phyloP scores from a whole-genome alignment of 2,113 vertebrate species.

The Cygnus buccinator region DNA sequence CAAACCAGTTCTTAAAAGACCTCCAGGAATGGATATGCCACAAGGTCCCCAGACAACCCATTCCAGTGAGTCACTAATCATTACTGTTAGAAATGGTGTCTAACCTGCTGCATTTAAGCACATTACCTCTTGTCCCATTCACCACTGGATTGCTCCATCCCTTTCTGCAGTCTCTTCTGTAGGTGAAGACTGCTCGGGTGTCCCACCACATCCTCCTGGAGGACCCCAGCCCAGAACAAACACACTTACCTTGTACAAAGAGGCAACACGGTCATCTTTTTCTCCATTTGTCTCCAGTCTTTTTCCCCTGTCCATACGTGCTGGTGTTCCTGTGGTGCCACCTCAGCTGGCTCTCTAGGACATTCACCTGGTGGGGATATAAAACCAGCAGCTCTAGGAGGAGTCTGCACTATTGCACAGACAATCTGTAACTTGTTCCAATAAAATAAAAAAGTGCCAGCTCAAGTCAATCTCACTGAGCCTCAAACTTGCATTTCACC shows the following conservation, averaged over 20 bases:
- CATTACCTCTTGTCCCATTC: slow-evolving; percentile 28
- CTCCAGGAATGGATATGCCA: slow-evolving; percentile 51
- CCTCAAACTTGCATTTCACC: neutral
- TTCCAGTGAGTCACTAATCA: slow-evolving; percentile 59
- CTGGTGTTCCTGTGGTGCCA: slow-evolving; percentile 26
- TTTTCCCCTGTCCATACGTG: neutral
- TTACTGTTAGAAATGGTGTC: neutral
- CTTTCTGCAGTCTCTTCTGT: neutral
- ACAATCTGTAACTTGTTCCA: neutral
- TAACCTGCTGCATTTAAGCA: slow-evolving; percentile 4
- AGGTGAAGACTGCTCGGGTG: neutral
- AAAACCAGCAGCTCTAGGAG: neutral
- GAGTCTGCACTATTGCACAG: neutral
- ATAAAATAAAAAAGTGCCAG: neutral
- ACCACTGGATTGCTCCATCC: slow-evolving; percentile 1
- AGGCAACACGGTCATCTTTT: neutral
- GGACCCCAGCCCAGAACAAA: neutral
- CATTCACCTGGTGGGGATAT: slow-evolving; percentile 15
- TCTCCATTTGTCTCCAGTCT: slow-evolving; percentile 11
- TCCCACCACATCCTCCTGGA: neutral
- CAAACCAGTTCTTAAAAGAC: slow-evolving; percentile 55
- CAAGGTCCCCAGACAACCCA: slow-evolving; percentile 37
- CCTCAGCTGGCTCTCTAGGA: slow-evolving; percentile 61
- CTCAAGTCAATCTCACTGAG: neutral
- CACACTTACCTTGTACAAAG: neutral